Base-by-base conservation (phyloP, 2,888 invertebrate genomes). In the Orthonevra nobilis region DNA sequence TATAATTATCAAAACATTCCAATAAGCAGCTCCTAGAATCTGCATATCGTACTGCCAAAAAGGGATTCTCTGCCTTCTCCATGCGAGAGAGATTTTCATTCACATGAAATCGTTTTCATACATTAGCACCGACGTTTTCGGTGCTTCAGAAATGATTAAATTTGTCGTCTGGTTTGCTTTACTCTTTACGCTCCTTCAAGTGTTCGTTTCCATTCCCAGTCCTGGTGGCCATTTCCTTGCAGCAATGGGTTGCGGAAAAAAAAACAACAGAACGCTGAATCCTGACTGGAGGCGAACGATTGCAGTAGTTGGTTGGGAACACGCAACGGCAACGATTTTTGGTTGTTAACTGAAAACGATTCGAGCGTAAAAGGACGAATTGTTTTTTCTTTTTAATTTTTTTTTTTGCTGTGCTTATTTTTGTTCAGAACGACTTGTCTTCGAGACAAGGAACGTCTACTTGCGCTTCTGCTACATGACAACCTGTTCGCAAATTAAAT, bases 1-100 rank as follows among this genome's bases (percentile, higher is more conserved):
- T 69, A 63, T 63, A 75, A 69, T 75, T 69, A 69, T 42, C 48
- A 68, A 69, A 68, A 75, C 42, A 68, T 75, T 52, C 30, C 54
- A 61, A 69, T 61, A 63, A 68, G 69, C 23, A 42, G 52, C 32
- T 40, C 50, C 20, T 26, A 7, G 14, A 38, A 32, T 54, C 34
- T 48, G 50, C 38, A 40, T 20, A 50, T 14, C 19, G 28, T 46
- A n/a, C n/a, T n/a, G n/a, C n/a, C n/a, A n/a, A n/a, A n/a, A n/a
- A n/a, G n/a, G n/a, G n/a, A n/a, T 23, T 23, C 23, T 23, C 23
- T 5, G 3, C 23, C 3, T 23, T 23, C 5, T 23, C 23, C 5
- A 3, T 23, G 3, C 23, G 3, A 4, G 3, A 23, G 3, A 23
- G 23, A 23, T 5, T 23, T 23, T 3, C 5, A 5, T 23, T 23